Base-by-base conservation (phyloP, 2,888 invertebrate genomes). In the Scrobipalpa atriplicella region DNA sequence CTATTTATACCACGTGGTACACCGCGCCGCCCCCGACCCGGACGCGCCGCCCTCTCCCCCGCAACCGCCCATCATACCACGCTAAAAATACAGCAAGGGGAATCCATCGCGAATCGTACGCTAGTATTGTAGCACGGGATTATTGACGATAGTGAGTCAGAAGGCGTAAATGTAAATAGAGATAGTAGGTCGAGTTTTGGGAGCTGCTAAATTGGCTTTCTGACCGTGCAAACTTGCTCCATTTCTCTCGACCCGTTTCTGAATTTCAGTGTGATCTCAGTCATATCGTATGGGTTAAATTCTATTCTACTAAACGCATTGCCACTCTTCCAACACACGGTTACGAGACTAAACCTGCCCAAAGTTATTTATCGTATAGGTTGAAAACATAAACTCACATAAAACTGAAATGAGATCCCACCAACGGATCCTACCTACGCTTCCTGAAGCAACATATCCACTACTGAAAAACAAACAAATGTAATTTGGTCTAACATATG, bases 1-100 rank as follows among this genome's bases (percentile, higher is more conserved):
- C 90, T 91, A 91, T 91, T 90, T 84, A 89, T 91, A 90, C 83
- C 85, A 86, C 85, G 87, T 87, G 87, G 85, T 84, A 72, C 75
- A 72, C 74, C 75, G 71, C 68, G 73, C 69, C 75, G 67, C 68
- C 68, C 65, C 70, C 63, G 66, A 39, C 52, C 65, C 39, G 6
- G 58, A 58, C 36, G 38, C 58, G 58, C 36, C 58, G n/a, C 7
- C 75, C 72, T 68, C 74, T 69, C 75, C 67, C 38, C 58, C 58
- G 58, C 58, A 38, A 75, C 74, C 70, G 66, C 62, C 69, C 67
- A 76, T 80, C 81, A 83, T 84, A 81, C 82, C 80, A 78, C 76
- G 71, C 75, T 86, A 84, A 86, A 89, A 86, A 90, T 89, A 89
- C 86, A 89, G 83, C 78, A 79, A 85, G 87, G 58, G 84, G 84